Conservation (phyloP, 2,113 vertebrate genomes). For the Bos indicus region DNA sequence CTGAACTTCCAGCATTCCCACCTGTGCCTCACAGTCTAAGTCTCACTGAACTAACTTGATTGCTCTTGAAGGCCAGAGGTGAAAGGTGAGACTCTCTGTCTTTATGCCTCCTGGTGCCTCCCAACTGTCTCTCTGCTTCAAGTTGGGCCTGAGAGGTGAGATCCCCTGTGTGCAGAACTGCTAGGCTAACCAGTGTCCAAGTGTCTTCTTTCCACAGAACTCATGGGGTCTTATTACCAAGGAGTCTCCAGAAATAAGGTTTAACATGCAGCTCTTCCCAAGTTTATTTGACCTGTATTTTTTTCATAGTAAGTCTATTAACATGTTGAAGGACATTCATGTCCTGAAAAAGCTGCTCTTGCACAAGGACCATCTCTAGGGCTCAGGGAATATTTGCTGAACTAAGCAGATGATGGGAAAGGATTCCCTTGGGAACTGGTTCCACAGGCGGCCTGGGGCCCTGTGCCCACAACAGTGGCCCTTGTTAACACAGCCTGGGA, state of each 20-base stretch:
- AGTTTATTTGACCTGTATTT: neutral
- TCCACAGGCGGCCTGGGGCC: neutral
- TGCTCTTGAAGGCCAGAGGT: neutral
- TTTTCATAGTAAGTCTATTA: neutral
- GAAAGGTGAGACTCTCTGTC: neutral
- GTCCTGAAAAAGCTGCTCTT: constrained; percentile 20
- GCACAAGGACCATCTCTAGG: neutral
- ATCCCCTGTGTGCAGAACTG: neutral
- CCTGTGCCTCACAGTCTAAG: neutral
- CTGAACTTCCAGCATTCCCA: neutral
- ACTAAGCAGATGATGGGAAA: neutral
- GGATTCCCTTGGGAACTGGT: neutral
- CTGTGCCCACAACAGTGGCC: neutral
- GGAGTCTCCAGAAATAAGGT: neutral
- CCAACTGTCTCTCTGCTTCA: neutral
- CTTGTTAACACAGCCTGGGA: neutral
- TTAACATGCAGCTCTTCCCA: neutral
- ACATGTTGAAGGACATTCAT: constrained; percentile 16
- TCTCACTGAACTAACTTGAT: neutral
- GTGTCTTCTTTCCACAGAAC: neutral
- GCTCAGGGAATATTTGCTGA: neutral
- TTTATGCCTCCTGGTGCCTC: neutral
- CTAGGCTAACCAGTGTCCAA: neutral
- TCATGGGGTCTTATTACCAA: neutral
- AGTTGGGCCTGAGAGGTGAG: neutral